Evolutionary conservation across 1,140 invertebrate species (phyloP).

Genomic region (Melanaphis sacchari): DNA sequence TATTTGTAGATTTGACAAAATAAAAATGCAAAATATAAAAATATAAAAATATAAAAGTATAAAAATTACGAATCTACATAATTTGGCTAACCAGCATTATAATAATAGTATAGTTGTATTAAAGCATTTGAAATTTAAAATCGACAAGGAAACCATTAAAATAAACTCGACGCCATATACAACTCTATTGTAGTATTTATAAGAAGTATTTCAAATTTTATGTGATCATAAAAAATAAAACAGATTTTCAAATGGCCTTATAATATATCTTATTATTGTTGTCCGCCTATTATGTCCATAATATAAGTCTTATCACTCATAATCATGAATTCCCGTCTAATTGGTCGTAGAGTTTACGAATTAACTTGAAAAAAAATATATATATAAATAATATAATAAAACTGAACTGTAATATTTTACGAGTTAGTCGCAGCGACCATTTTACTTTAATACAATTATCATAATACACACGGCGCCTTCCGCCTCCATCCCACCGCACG

Average conservation of each 20-base stretch:
- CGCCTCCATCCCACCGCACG: too few species aligned
- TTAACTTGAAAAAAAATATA: neutral
- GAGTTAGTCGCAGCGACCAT: neutral
- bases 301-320: neutral
- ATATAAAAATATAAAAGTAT: too few species aligned
- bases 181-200: neutral
- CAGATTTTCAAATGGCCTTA: neutral
- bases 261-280: neutral
- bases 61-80: too few species aligned
- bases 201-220: slow-evolving; percentile 4
- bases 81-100: too few species aligned
- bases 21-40: too few species aligned
- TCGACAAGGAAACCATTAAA: neutral
- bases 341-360: neutral
- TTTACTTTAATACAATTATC: neutral
- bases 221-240: slow-evolving; percentile 9
- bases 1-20: too few species aligned
- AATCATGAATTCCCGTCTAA: neutral
- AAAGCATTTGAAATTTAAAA: neutral
- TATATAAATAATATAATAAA: neutral
- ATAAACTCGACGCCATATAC: neutral
- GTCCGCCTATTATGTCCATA: neutral
- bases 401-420: neutral
- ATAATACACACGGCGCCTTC: neutral
- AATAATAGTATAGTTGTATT: too few species aligned